Evolutionary conservation across 2,113 vertebrate species (phyloP), one percentile per base, ranked within the genome.

Genomic region (Sylvia atricapilla): DNA sequence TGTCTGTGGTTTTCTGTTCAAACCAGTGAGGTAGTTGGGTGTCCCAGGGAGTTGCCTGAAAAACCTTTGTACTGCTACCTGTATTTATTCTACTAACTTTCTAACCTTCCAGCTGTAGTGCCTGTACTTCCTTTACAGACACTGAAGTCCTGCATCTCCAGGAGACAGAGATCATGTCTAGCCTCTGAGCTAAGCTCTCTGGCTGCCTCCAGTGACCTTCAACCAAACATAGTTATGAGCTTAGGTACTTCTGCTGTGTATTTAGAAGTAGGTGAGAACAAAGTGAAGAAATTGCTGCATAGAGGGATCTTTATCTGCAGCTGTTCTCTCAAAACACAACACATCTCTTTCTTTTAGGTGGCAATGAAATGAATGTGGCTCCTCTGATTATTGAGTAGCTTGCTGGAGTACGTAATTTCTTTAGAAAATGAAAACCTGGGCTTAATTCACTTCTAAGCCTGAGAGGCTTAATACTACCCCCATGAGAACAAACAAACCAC

Each of bases 371-470:
- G 60, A 63, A 59, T 60, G 24, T 72, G 21, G 11, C 30, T n/a
- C 39, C 13, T 81, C 77, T 84, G 81, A 63, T 66, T 92, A 37
- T 27, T 7, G 22, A 87, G 92, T 81, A 81, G 69, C 76, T 81
- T 89, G 52, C 52, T 50, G 67, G 67, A 82, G 35, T 82, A 47
- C 47, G 72, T 93, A 21, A 68, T 69, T 93, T 95, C 63, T 83
- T 86, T 75, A 72, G 90, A 84, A 94, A 95, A 89, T 75, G 62
- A 72, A 58, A 84, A 87, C 67, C 68, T 89, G 84, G 60, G 30
- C 79, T 96, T 93, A 91, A 94, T 94, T 95, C 73, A 43, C 35
- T 75, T 91, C 87, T 91, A 87, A 94, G 74, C 69, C 74, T 89
- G 43, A 72, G 35, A 89, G 62, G 39, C 90, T 91, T 91, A 93